phyloP scores from a whole-genome alignment of 2,797 vertebrate species.

The Balearica regulorum region DNA sequence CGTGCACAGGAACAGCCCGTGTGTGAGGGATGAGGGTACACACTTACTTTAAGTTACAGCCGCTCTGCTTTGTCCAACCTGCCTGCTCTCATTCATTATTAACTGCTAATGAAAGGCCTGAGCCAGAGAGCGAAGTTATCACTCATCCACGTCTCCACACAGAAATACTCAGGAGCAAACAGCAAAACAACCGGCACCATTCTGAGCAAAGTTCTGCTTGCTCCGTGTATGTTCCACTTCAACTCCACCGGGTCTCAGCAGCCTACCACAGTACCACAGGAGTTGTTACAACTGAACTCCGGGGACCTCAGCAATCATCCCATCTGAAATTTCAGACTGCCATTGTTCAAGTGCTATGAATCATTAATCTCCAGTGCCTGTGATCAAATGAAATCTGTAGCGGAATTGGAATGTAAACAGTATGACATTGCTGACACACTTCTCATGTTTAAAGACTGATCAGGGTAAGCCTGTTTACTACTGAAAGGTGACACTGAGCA shows the following conservation, averaged over 20 bases:
- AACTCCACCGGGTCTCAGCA: neutral
- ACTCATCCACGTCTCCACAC: rapidly evolving
- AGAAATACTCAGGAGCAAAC: neutral
- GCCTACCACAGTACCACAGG: neutral
- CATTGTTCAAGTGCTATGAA: neutral
- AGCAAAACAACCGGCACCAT: neutral
- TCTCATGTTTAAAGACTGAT: neutral
- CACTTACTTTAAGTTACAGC: neutral
- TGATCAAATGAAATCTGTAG: neutral
- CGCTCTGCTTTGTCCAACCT: neutral
- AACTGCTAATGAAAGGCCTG: neutral
- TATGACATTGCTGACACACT: neutral
- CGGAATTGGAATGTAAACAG: neutral
- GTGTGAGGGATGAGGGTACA: neutral
- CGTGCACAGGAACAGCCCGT: neutral
- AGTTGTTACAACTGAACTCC: neutral
- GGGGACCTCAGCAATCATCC: neutral
- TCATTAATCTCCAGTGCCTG: neutral
- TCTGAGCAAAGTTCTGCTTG: neutral
- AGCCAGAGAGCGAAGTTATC: neutral
- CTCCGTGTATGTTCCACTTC: neutral
- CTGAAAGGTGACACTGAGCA: neutral
- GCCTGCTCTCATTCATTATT: neutral
- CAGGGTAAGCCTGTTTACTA: neutral
- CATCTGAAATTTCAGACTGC: neutral